Conservation (phyloP, 2,113 vertebrate species). For the Leiothrix lutea region DNA sequence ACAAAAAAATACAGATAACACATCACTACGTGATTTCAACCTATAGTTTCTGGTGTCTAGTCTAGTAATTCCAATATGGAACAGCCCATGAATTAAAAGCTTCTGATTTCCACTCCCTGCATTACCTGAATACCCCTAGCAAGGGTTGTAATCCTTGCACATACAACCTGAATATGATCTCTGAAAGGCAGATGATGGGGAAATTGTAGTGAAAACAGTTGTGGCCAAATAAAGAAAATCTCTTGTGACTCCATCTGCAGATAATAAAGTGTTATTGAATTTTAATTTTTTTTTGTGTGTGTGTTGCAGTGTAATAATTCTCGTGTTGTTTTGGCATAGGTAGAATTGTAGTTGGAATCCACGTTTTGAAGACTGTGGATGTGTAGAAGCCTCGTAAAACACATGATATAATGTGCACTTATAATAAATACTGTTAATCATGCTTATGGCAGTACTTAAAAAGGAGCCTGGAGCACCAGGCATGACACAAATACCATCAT, state of each 20-base stretch:
- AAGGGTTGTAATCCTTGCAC: not conserved
- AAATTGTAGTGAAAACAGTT: not conserved
- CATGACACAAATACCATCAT: not conserved
- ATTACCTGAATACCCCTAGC: not conserved
- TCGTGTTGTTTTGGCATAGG: not conserved
- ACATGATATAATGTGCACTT: not conserved
- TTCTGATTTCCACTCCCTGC: not conserved
- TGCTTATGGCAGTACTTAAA: not conserved
- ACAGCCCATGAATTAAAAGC: not conserved
- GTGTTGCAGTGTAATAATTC: not conserved
- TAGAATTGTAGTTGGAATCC: not conserved
- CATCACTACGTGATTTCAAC: not conserved
- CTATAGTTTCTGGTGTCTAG: not conserved
- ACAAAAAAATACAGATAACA: not conserved
- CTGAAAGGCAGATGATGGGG: not conserved
- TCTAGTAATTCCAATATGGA: not conserved
- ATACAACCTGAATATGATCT: not conserved
- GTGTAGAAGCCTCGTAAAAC: not conserved
- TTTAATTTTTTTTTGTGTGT: not conserved
- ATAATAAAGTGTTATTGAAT: not conserved
- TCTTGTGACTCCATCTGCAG: not conserved
- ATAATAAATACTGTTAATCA: conserved; percentile 23
- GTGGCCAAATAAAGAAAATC: not conserved
- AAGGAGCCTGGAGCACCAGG: not conserved
- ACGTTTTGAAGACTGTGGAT: not conserved